Base-by-base conservation (phyloP, 2,797 vertebrate genomes). In the Agapornis canus region DNA sequence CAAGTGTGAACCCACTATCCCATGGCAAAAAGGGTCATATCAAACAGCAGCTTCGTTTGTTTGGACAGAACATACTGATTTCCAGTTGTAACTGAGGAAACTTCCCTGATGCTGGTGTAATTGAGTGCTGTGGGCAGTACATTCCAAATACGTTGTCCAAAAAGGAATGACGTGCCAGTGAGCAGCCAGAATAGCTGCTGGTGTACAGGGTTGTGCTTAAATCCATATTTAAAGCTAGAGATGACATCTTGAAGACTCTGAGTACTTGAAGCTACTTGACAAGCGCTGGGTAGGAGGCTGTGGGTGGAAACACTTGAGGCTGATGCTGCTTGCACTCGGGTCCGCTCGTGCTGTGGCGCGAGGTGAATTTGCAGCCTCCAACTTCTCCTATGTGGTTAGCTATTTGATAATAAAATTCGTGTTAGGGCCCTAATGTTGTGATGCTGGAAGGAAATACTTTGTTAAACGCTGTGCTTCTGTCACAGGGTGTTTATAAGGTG, bases 371-470 rank as follows among this genome's bases (percentile, higher is more conserved):
- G 60, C 87, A 78, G 60, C 57, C 79, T 71, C 40, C 18, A 3
- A 15, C 52, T 79, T 64, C 5, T 25, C n/a, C 69, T 73, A 49
- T 78, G 88, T n/a, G 54, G 57, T 94, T 92, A 26, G 68, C 66
- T 88, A 43, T 54, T 90, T 78, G 80, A 32, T 81, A 76, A 89
- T 86, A 43, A 70, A 86, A 87, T 72, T 75, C 65, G 10, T 39
- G 37, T 48, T 27, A 59, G 54, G 75, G 82, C 66, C 43, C 37
- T 88, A 13, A 39, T 66, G 48, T 87, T 91, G 7, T 48, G 89
- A 63, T 92, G 65, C 89, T 88, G 66, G 59, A 39, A 95, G 92
- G 94, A 94, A 95, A 83, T 82, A 60, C 82, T 94, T 79, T 91
- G 85, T 60, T 65, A 69, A 83, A 89, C 11, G 17, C 29, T 1